A percentile compares a stretch with the other conserved stretches of the same genome.
phyloP scores from a whole-genome alignment of 2,797 vertebrate genomes.

The Parotocinclus haroldoi region DNA sequence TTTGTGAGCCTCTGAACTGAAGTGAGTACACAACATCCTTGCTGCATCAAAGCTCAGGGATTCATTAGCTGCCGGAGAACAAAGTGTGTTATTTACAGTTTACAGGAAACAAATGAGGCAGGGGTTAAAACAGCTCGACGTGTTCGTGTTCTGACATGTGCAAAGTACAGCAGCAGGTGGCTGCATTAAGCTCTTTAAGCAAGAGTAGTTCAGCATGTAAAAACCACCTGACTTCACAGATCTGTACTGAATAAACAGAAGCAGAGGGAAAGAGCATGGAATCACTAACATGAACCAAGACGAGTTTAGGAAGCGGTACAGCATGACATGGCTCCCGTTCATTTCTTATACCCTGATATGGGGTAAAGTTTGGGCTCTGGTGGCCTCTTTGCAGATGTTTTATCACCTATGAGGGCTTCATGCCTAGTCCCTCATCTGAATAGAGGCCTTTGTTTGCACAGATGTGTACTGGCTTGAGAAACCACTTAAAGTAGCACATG shows the following conservation, averaged over 20 bases:
- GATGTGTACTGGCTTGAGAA: constrained; percentile 48
- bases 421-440: constrained; percentile 48
- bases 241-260: neutral
- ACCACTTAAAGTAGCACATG: constrained; percentile 41
- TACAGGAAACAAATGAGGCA: too few species aligned
- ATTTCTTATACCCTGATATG: neutral
- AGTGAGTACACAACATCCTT: too few species aligned
- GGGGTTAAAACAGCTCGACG: too few species aligned
- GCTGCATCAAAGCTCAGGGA: too few species aligned
- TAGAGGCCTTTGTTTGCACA: constrained; percentile 57
- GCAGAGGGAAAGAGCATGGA: constrained; percentile 14
- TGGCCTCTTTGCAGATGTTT: constrained; percentile 43
- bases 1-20: too few species aligned
- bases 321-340: neutral
- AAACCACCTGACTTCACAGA: neutral
- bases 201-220: too few species aligned
- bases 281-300: neutral
- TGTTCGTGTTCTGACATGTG: too few species aligned
- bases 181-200: too few species aligned
- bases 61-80: too few species aligned
- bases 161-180: too few species aligned
- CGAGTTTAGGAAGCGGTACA: neutral
- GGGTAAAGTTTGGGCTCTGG: constrained; percentile 20
- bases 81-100: too few species aligned
- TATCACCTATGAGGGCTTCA: constrained; percentile 46